phyloP scores from a whole-genome alignment of 92 coral and sea anemone species.

The Phenganax subtilis region DNA sequence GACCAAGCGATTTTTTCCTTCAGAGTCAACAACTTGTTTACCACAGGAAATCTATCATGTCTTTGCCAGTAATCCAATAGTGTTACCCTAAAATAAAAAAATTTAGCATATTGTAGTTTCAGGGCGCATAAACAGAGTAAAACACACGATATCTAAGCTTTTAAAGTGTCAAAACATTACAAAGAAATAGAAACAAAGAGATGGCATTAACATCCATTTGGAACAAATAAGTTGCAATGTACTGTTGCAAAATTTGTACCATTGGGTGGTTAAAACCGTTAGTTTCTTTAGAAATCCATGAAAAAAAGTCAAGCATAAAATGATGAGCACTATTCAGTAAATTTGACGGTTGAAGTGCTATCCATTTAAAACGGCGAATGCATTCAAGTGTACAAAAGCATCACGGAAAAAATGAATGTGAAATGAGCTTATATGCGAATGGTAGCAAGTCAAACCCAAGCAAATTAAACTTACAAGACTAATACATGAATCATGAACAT shows the following conservation, averaged over 20 bases:
- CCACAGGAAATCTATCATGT: neutral
- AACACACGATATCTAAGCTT: no score
- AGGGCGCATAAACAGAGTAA: no score
- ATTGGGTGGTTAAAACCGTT: neutral
- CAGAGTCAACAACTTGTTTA: neutral
- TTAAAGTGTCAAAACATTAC: no score
- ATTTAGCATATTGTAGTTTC: no score
- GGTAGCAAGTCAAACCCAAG: neutral
- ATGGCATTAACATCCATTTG: neutral
- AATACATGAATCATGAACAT: no score
- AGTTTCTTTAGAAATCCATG: neutral
- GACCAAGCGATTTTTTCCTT: conserved; percentile 2
- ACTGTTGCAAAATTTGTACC: neutral
- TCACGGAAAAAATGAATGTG: neutral
- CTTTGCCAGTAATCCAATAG: neutral
- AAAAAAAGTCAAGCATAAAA: neutral
- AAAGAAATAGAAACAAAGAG: neutral
- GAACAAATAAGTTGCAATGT: neutral
- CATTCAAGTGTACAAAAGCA: conserved; percentile 12
- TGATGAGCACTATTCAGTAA: neutral
- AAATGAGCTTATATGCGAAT: neutral
- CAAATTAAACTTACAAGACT: no score
- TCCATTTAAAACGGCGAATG: neutral
- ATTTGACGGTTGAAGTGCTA: conserved; percentile 5
- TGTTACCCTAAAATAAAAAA: no score